Percentiles rank a stretch among this genome's conserved stretches.
These are phyloP conservation scores for Oxycera nigricornis DNA, from an alignment of 2,888 invertebrate species.

Conservation along the genomic window DNA sequence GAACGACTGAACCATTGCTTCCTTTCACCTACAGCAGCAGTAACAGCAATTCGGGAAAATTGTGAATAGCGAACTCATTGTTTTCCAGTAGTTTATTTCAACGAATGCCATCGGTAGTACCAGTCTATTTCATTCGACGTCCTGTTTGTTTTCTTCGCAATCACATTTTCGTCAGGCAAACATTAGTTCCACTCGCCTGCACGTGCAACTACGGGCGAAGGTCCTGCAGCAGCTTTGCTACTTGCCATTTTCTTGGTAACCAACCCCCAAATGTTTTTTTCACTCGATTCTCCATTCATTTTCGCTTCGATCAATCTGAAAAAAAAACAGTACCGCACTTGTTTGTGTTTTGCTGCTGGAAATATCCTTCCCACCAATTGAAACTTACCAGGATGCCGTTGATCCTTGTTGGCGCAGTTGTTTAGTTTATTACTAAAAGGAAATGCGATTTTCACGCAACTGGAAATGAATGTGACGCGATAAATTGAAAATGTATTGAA, in stretches of 20 bases:
- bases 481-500: too few relatives aligned
- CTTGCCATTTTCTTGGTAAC: not conserved
- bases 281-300: not conserved
- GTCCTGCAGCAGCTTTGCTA: not conserved
- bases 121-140: conserved; percentile 2
- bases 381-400: not conserved
- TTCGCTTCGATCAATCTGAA: not conserved
- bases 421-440: too few relatives aligned
- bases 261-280: not conserved
- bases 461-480: too few relatives aligned
- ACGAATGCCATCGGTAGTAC: not conserved
- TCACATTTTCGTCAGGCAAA: conserved; percentile 1
- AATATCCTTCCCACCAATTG: not conserved
- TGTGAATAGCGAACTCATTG: not conserved
- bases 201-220: not conserved
- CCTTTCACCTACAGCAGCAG: too few relatives aligned
- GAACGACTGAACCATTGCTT: too few relatives aligned
- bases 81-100: conserved; percentile 14
- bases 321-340: too few relatives aligned
- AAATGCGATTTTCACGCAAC: too few relatives aligned
- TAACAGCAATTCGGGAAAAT: not conserved
- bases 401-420: too few relatives aligned
- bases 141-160: conserved; percentile 11
- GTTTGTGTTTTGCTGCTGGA: too few relatives aligned
- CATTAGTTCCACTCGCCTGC: conserved; percentile 10